Conservation (phyloP, 2,113 vertebrate genomes). For the Cephalopterus ornatus region DNA sequence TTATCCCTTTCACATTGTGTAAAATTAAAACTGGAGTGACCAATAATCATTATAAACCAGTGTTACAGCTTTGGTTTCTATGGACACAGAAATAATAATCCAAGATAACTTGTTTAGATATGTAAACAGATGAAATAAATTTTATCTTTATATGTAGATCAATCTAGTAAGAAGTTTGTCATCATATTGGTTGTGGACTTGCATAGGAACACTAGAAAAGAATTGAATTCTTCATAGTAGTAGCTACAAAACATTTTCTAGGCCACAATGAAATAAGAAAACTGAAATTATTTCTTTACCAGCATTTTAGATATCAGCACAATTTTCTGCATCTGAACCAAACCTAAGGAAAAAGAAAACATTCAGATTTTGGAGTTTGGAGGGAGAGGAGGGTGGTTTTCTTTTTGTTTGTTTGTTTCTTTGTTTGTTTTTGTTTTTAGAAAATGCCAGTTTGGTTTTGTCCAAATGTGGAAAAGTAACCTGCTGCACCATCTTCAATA, state of each 20-base stretch:
- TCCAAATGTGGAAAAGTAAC: not conserved
- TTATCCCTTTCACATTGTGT: not conserved
- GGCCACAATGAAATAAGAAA: not conserved
- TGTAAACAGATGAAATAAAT: not conserved
- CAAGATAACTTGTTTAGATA: not conserved
- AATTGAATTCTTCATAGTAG: not conserved
- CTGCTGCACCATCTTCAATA: not conserved
- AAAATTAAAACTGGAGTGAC: not conserved
- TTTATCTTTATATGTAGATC: not conserved
- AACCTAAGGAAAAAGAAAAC: not conserved
- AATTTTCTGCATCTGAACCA: not conserved
- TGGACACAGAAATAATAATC: not conserved
- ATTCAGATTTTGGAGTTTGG: too few relatives aligned
- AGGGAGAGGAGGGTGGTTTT: accelerated
- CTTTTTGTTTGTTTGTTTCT: too few relatives aligned
- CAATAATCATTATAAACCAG: not conserved
- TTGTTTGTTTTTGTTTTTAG: not conserved
- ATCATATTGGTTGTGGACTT: not conserved
- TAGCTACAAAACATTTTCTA: not conserved
- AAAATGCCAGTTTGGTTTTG: not conserved
- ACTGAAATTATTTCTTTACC: not conserved
- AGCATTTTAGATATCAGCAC: not conserved
- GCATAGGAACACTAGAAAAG: not conserved
- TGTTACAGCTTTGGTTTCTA: not conserved
- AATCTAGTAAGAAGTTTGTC: not conserved